Percentiles rank a stretch among this genome's conserved stretches.
phyloP scores from a whole-genome alignment of 2,888 invertebrate species.

The Heliothis peltigera region DNA sequence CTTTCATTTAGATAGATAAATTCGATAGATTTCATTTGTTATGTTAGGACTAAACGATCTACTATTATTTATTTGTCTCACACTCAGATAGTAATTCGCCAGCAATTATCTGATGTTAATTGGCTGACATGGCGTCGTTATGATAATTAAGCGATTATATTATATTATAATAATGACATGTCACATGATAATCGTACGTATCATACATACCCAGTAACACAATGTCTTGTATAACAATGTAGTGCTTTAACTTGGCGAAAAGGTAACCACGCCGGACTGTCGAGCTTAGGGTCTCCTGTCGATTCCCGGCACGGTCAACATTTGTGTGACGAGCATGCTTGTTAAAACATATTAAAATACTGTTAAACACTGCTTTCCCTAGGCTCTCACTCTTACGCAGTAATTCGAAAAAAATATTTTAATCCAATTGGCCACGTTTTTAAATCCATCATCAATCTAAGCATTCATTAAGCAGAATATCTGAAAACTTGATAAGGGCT shows the following conservation, averaged over 20 bases:
- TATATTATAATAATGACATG: too few relatives aligned
- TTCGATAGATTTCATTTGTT: too few relatives aligned
- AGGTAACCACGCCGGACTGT: too few relatives aligned
- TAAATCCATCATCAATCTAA: conserved; percentile 20
- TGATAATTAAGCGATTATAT: conserved; percentile 43
- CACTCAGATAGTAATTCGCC: conserved; percentile 9
- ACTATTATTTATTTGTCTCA: not conserved
- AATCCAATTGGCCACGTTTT: conserved; percentile 14
- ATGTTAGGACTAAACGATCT: too few relatives aligned
- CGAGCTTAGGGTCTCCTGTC: too few relatives aligned
- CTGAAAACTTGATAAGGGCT: conserved; percentile 33
- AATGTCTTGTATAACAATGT: not conserved
- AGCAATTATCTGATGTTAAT: conserved; percentile 36
- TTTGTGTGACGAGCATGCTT: too few relatives aligned
- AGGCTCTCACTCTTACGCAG: not conserved
- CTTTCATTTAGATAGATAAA: too few relatives aligned
- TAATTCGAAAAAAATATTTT: too few relatives aligned
- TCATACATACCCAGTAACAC: not conserved
- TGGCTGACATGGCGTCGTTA: conserved; percentile 13
- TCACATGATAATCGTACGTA: conserved; percentile 1
- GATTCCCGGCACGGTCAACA: too few relatives aligned
- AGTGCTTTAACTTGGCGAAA: too few relatives aligned
- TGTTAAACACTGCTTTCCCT: not conserved
- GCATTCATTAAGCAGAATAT: conserved; percentile 38
- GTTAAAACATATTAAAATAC: not conserved